Percentiles rank a stretch among this genome's conserved stretches.
Evolutionary conservation across 2,888 invertebrate species (phyloP).

Genomic region (Orthonevra nobilis): DNA sequence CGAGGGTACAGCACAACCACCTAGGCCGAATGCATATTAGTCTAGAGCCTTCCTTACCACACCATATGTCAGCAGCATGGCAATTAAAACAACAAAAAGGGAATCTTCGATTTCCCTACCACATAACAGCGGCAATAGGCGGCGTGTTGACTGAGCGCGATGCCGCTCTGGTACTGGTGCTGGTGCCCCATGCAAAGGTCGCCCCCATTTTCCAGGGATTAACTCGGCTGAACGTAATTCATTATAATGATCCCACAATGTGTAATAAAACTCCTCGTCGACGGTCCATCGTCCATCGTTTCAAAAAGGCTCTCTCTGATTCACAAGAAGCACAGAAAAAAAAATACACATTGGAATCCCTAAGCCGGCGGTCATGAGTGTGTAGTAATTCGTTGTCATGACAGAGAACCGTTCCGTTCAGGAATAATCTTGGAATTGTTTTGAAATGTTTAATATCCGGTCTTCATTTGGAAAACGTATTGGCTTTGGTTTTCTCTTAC

Average conservation of each 20-base stretch:
- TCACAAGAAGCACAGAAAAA: slow-evolving; percentile 1
- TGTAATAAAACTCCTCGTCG: slow-evolving; percentile 63
- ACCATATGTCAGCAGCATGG: slow-evolving; percentile 41
- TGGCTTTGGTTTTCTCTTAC: not conserved
- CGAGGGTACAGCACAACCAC: not conserved
- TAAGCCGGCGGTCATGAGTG: slow-evolving; percentile 26
- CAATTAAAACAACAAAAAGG: slow-evolving; percentile 57
- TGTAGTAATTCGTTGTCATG: slow-evolving; percentile 51
- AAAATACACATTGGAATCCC: slow-evolving; percentile 9
- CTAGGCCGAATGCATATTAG: not conserved
- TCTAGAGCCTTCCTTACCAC: not conserved
- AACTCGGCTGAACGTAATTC: slow-evolving; percentile 68
- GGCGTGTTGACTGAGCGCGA: not conserved
- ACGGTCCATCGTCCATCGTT: slow-evolving; percentile 21
- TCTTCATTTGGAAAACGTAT: slow-evolving; percentile 44
- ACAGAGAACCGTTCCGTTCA: slow-evolving; percentile 59
- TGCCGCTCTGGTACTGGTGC: no score
- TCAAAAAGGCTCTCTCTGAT: slow-evolving; percentile 5
- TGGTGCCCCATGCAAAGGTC: slow-evolving; percentile 45
- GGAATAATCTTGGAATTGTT: slow-evolving; percentile 69
- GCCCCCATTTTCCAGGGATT: slow-evolving; percentile 65
- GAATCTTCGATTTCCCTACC: slow-evolving; percentile 51
- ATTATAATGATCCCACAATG: slow-evolving; percentile 69
- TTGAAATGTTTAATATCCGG: slow-evolving; percentile 70
- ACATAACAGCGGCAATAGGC: not conserved